Base-by-base conservation (phyloP, 2,888 invertebrate genomes). In the Ochropleura plecta region DNA sequence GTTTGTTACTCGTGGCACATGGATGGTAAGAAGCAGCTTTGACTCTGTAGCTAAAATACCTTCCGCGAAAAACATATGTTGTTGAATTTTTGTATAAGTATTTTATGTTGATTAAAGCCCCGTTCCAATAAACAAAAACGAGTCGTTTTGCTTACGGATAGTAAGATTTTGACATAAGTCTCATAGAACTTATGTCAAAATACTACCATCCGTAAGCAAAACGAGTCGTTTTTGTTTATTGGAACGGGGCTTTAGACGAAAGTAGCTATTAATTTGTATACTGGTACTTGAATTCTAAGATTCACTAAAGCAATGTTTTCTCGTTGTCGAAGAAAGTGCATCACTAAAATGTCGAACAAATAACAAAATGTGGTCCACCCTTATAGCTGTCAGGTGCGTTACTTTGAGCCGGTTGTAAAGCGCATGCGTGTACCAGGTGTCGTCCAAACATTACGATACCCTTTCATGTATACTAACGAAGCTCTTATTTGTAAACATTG, bases 351-450 rank as follows among this genome's bases (percentile, higher is more conserved):
- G 10, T 62, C 10, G 48, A 51, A 9, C 30, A 46, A 5, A 12
- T n/a, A 16, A 18, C 9, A 14, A 64, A 30, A 60, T 82, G 59
- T 69, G 51, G 14, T 77, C 60, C 20, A n/a, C 4, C 82, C 66
- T 82, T 85, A 83, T 5, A 18, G 20, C n/a, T 20, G 73, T 53
- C 83, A 82, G 82, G 68, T 82, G 85, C 83, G 83, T 82, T 73
- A 69, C 65, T 81, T 76, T 73, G 70, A 76, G 55, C 65, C 46
- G 69, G 60, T 69, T 46, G 67, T 82, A 77, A 69, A 74, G 77
- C 86, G 84, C 88, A 86, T 88, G 86, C 86, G 86, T 70, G 78
- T 67, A 78, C 73, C 88, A 86, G 88, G 81, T 88, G 88, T 74
- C 76, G 66, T 65, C 67, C 60, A 74, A 85, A 83, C 86, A 79